phyloP scores from a whole-genome alignment of 2,888 invertebrate genomes.

The Nemotelus nigrinus region DNA sequence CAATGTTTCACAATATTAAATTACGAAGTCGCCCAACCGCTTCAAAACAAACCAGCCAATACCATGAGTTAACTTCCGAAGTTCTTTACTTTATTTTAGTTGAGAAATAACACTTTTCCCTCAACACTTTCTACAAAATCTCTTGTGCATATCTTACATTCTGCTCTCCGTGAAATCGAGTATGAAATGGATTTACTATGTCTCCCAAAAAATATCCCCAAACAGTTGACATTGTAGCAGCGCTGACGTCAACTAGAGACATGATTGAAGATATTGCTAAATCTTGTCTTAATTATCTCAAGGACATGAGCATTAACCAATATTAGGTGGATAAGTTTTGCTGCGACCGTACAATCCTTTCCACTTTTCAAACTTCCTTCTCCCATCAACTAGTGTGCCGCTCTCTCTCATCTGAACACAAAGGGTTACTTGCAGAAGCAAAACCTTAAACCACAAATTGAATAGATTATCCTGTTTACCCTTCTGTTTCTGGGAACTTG shows the following conservation, averaged over 20 bases:
- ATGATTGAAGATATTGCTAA: constrained; percentile 45
- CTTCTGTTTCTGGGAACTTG: constrained; percentile 42
- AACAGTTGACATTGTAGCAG: background rate
- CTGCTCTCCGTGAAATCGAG: background rate
- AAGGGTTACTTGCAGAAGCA: constrained; percentile 47
- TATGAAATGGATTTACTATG: background rate
- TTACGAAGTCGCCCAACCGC: no score
- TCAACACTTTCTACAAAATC: no score
- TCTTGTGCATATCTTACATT: no score
- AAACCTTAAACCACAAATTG: constrained; percentile 53
- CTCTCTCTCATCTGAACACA: constrained; percentile 38
- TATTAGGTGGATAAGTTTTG: constrained; percentile 23
- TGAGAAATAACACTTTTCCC: no score
- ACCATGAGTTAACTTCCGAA: no score
- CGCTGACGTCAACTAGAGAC: constrained; percentile 26
- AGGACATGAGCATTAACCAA: constrained; percentile 48
- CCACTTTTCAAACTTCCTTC: constrained; percentile 43
- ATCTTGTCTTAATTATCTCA: constrained; percentile 48
- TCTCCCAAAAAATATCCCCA: background rate
- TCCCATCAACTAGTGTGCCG: constrained; percentile 25
- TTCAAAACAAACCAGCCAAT: no score
- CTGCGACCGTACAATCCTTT: constrained; percentile 1
- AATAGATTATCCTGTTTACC: constrained; percentile 53
- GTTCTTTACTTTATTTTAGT: no score
- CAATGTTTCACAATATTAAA: no score